Percentiles rank a stretch among this genome's conserved stretches.
phyloP scores from a whole-genome alignment of 2,888 invertebrate genomes.

The Rotaria socialis region DNA sequence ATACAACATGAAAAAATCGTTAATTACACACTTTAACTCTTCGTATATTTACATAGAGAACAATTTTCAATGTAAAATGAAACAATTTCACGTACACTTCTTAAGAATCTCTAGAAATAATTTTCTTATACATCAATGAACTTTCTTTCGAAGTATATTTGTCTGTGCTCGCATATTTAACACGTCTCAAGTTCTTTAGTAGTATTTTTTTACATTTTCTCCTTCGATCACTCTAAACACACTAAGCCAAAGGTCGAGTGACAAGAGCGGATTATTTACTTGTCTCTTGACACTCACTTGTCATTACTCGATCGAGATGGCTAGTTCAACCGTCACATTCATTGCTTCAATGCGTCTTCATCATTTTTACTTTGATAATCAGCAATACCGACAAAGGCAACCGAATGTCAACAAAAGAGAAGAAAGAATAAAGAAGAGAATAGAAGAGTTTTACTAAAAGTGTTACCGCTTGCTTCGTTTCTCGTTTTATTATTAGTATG shows the following conservation, averaged over 20 bases:
- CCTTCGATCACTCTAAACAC: not conserved
- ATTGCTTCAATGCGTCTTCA: not conserved
- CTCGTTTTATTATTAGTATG: not conserved
- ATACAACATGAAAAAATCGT: not conserved
- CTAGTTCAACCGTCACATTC: not conserved
- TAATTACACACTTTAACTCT: not conserved
- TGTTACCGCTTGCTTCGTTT: not conserved
- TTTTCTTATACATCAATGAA: not conserved
- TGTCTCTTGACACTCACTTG: slow-evolving; percentile 1
- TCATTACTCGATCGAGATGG: not conserved
- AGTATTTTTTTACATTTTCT: not conserved
- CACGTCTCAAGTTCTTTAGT: slow-evolving; percentile 14
- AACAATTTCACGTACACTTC: not conserved
- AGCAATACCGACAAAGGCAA: not conserved
- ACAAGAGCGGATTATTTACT: not conserved
- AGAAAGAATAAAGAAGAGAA: not conserved
- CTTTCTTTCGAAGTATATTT: not conserved
- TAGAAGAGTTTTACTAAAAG: too few species aligned
- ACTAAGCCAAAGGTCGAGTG: not conserved
- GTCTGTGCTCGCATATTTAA: not conserved
- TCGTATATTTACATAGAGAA: not conserved
- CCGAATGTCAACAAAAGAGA: not conserved
- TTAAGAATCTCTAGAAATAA: not conserved
- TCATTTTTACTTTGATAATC: not conserved
- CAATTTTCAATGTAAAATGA: not conserved